phyloP scores from a whole-genome alignment of 2,113 vertebrate genomes.

The Carassius auratus region DNA sequence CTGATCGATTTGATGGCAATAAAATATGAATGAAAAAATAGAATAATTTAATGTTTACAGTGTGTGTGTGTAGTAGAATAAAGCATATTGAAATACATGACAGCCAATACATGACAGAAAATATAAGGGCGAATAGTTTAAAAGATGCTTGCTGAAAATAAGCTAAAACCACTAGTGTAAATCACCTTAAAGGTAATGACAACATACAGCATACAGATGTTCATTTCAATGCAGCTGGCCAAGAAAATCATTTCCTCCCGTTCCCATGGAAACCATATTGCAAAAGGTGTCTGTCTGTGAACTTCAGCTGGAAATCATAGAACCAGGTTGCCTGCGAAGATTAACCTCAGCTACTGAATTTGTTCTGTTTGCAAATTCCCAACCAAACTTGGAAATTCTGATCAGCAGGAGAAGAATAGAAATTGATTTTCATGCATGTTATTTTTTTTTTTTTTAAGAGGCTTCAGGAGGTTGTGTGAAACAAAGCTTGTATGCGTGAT shows the following conservation, averaged over 20 bases:
- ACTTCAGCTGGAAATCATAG: constrained; percentile 75
- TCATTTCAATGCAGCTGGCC: constrained; percentile 68
- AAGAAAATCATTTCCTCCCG: constrained; percentile 70
- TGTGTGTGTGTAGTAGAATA: too few species aligned
- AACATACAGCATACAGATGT: constrained; percentile 70
- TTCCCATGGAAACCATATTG: constrained; percentile 77
- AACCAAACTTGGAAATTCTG: constrained; percentile 50
- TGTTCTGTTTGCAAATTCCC: constrained; percentile 63
- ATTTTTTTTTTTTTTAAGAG: not conserved
- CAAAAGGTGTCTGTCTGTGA: constrained; percentile 70
- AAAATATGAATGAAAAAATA: too few species aligned
- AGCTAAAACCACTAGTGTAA: constrained; percentile 63
- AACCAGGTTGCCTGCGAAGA: constrained; percentile 72
- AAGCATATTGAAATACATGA: not conserved
- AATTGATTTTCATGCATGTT: constrained; percentile 47
- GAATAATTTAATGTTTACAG: too few species aligned
- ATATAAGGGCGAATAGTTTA: not conserved
- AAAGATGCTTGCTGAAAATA: constrained; percentile 25
- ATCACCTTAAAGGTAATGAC: constrained; percentile 71
- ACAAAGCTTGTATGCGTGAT: not conserved
- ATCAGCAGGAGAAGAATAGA: constrained; percentile 33
- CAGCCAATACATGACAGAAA: not conserved
- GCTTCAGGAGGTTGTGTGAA: not conserved
- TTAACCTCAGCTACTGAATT: constrained; percentile 72
- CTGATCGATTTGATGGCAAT: not conserved